Evolutionary conservation across 2,113 vertebrate species (phyloP).

Genomic region (Lepus americanus): DNA sequence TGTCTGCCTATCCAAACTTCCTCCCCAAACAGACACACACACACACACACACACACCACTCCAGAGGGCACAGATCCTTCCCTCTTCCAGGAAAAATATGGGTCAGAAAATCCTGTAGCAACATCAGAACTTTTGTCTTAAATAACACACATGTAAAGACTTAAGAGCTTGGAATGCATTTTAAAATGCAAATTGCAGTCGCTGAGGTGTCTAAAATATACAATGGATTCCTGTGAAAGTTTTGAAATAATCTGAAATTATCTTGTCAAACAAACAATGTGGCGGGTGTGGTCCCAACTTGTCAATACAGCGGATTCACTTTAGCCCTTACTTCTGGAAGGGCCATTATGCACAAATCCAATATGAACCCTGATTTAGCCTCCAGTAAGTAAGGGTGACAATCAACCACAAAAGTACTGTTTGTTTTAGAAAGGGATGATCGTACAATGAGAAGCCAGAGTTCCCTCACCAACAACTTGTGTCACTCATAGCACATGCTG

Average conservation of each 20-base stretch:
- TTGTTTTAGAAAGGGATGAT: background rate
- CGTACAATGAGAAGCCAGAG: background rate
- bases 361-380: background rate
- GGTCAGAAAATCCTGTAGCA: background rate
- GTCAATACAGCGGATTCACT: background rate
- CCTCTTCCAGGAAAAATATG: background rate
- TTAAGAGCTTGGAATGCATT: too few relatives aligned
- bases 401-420: background rate
- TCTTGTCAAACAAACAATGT: background rate
- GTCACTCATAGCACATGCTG: background rate
- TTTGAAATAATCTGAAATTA: constrained; percentile 2
- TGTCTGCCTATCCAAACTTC: background rate
- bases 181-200: background rate
- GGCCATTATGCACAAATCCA: constrained; percentile 10
- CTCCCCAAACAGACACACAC: background rate
- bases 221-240: background rate
- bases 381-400: background rate
- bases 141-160: background rate
- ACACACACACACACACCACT: too few relatives aligned
- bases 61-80: background rate
- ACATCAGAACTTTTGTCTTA: background rate
- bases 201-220: background rate
- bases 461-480: background rate
- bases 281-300: background rate
- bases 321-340: background rate